Evolutionary conservation across 2,888 invertebrate genomes (phyloP).

Genomic region (Arge pagana): DNA sequence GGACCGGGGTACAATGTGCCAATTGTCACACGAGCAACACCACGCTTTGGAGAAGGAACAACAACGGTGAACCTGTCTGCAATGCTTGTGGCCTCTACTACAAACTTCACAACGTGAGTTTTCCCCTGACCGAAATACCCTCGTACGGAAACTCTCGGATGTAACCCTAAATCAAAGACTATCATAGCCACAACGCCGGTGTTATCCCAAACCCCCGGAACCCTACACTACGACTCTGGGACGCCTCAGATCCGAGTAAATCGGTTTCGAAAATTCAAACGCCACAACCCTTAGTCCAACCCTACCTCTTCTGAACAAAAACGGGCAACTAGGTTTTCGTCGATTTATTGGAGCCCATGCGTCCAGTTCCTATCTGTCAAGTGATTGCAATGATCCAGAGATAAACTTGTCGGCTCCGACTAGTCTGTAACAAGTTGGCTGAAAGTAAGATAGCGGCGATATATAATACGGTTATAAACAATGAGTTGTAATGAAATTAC

Average conservation of each 20-base stretch:
- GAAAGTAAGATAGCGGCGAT: not conserved
- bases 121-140: too few relatives aligned
- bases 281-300: too few relatives aligned
- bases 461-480: not conserved
- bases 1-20: constrained; percentile 72
- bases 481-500: not conserved
- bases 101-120: constrained; percentile 68
- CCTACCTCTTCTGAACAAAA: too few relatives aligned
- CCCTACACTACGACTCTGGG: too few relatives aligned
- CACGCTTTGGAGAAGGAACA: constrained; percentile 97
- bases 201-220: too few relatives aligned
- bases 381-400: constrained; percentile 19
- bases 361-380: not conserved
- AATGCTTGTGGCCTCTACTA: constrained; percentile 99
- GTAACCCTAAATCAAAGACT: too few relatives aligned
- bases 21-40: constrained; percentile 80
- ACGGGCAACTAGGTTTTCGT: too few relatives aligned
- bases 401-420: constrained; percentile 25
- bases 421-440: constrained; percentile 19
- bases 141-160: too few relatives aligned
- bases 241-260: too few relatives aligned
- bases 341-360: not conserved
- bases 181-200: too few relatives aligned
- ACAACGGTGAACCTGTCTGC: constrained; percentile 98
- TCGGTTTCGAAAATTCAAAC: too few relatives aligned